Percentiles rank a stretch among this genome's conserved stretches.
Evolutionary conservation across 1,140 invertebrate species (phyloP).

Genomic region (Mycetomoellerius zeteki): DNA sequence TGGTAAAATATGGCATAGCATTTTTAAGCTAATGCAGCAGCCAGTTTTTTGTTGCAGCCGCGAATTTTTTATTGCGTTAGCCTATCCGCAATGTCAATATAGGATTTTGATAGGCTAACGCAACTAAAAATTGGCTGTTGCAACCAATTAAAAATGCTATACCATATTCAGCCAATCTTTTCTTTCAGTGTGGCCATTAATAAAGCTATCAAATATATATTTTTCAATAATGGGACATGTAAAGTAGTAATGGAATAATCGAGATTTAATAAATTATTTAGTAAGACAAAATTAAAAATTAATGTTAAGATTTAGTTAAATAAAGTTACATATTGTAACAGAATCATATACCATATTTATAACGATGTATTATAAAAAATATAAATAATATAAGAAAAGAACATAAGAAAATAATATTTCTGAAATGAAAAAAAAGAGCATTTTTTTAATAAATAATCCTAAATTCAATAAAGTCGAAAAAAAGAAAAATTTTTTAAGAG

Average conservation of each 20-base stretch:
- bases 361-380: not conserved
- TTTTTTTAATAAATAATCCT: not conserved
- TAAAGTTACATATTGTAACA: not conserved
- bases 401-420: not conserved
- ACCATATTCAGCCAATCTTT: too few species aligned
- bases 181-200: not conserved
- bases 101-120: too few species aligned
- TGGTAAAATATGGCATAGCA: too few species aligned
- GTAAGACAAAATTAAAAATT: not conserved
- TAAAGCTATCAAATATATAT: not conserved
- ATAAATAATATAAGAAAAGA: not conserved
- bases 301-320: not conserved
- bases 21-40: too few species aligned
- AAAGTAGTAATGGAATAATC: not conserved
- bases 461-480: not conserved
- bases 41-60: too few species aligned
- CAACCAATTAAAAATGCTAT: too few species aligned
- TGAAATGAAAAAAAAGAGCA: not conserved
- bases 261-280: not conserved
- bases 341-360: not conserved
- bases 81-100: too few species aligned
- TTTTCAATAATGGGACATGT: not conserved
- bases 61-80: too few species aligned
- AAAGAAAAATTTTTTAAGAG: not conserved
- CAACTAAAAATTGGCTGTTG: too few species aligned